Percentiles rank a stretch among this genome's conserved stretches.
Conservation (phyloP, 1,140 invertebrate genomes). For the Heliconius congener region DNA sequence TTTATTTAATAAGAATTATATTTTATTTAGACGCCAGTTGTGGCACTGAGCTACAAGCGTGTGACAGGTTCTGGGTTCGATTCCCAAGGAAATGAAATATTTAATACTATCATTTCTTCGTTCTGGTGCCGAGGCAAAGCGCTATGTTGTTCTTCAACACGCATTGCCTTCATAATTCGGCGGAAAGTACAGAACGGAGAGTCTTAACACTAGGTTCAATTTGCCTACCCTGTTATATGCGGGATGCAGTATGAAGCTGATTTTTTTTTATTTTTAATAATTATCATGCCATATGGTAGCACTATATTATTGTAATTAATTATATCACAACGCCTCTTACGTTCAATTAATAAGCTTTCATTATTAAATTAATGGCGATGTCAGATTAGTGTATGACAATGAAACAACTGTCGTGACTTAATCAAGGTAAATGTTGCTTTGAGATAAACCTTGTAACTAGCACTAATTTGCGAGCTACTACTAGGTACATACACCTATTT, state of each 20-base stretch:
- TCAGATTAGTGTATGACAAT: constrained; percentile 1
- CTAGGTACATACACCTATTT: not conserved
- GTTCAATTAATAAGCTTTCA: constrained; percentile 3
- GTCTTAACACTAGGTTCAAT: too few relatives aligned
- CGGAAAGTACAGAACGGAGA: too few relatives aligned
- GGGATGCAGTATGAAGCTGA: too few relatives aligned
- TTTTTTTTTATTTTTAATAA: not conserved
- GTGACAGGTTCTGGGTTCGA: too few relatives aligned
- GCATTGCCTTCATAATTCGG: too few relatives aligned
- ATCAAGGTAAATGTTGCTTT: constrained; percentile 12
- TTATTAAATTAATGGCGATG: constrained; percentile 11
- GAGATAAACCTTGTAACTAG: constrained; percentile 1
- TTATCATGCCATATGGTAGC: not conserved
- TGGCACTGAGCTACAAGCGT: too few relatives aligned
- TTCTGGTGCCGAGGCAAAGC: too few relatives aligned
- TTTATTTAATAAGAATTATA: not conserved
- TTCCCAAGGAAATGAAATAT: too few relatives aligned
- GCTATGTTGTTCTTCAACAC: too few relatives aligned
- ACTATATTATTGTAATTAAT: not conserved
- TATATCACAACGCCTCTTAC: not conserved
- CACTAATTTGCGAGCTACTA: not conserved
- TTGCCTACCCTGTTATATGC: too few relatives aligned
- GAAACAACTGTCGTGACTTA: constrained; percentile 8
- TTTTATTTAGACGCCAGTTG: not conserved
- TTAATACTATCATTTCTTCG: too few relatives aligned